Evolutionary conservation across 1,140 invertebrate genomes (phyloP).

Genomic region (Drosophila orosa): DNA sequence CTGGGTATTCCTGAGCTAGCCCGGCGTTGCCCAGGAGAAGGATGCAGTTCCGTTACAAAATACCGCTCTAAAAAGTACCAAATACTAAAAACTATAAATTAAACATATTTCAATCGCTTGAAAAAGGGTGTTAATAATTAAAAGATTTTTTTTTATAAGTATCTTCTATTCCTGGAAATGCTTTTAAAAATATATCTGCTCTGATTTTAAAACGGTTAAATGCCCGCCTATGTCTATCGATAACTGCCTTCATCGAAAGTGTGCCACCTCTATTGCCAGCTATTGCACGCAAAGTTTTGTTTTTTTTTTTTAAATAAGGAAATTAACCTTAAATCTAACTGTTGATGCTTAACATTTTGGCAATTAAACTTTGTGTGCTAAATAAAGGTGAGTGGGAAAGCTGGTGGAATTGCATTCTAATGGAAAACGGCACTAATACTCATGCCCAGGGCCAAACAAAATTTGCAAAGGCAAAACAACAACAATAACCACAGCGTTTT

Average conservation of each 20-base stretch:
- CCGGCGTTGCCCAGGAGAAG: too few relatives aligned
- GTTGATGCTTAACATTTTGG: constrained; percentile 8
- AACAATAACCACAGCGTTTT: constrained; percentile 45
- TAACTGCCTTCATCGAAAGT: not conserved
- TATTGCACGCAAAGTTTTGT: constrained; percentile 40
- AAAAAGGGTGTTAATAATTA: not conserved
- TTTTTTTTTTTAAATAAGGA: constrained; percentile 26
- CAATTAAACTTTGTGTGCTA: not conserved
- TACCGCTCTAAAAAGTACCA: not conserved
- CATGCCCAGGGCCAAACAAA: constrained; percentile 40
- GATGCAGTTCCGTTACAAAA: too few relatives aligned
- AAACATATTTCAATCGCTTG: not conserved
- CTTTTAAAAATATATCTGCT: not conserved
- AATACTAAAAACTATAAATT: not conserved
- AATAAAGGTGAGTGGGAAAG: constrained; percentile 50
- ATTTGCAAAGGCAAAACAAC: constrained; percentile 42
- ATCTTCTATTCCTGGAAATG: not conserved
- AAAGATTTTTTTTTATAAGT: not conserved
- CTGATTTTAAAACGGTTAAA: not conserved
- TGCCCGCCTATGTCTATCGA: constrained; percentile 13
- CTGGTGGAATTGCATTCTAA: constrained; percentile 19
- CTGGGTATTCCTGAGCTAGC: too few relatives aligned
- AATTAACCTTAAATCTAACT: constrained; percentile 22
- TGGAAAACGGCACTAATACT: constrained; percentile 13
- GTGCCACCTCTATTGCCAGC: constrained; percentile 32